phyloP scores from a whole-genome alignment of 2,113 vertebrate species.

The Gnathonemus echidnorhynchus region DNA sequence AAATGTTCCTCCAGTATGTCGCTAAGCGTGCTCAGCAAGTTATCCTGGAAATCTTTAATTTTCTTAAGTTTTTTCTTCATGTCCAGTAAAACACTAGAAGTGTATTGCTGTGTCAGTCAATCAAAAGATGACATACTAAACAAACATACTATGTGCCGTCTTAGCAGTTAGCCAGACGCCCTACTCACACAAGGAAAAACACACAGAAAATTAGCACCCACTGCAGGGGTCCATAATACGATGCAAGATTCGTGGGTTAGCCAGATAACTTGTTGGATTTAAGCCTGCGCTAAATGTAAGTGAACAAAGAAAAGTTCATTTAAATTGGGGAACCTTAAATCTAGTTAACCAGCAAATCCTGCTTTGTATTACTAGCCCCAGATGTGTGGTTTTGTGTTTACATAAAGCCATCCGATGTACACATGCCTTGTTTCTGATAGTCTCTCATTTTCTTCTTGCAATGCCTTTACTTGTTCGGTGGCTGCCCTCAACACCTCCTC shows the following conservation, averaged over 20 bases:
- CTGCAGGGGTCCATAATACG: background rate
- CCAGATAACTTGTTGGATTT: background rate
- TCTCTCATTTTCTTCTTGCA: constrained; percentile 46
- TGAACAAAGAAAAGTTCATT: background rate
- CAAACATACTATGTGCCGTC: too few species aligned
- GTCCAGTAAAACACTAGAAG: constrained; percentile 50
- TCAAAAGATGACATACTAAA: background rate
- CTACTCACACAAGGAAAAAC: background rate
- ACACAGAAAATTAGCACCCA: background rate
- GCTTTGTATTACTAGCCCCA: background rate
- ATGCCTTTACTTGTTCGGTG: constrained; percentile 32
- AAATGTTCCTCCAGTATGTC: constrained; percentile 55
- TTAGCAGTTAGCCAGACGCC: background rate
- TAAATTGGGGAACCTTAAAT: background rate
- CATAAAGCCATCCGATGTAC: too few species aligned
- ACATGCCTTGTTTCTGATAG: constrained; percentile 49
- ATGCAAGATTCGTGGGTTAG: background rate
- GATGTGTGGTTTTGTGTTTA: background rate
- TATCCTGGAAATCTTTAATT: constrained; percentile 54
- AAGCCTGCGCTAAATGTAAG: background rate
- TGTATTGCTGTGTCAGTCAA: background rate
- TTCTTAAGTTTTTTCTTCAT: constrained; percentile 56
- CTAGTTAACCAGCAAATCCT: background rate
- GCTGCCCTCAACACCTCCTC: constrained; percentile 43
- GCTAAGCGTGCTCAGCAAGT: constrained; percentile 54